Base-by-base conservation (phyloP, 2,888 invertebrate genomes). In the Hipparchia sbordonii region DNA sequence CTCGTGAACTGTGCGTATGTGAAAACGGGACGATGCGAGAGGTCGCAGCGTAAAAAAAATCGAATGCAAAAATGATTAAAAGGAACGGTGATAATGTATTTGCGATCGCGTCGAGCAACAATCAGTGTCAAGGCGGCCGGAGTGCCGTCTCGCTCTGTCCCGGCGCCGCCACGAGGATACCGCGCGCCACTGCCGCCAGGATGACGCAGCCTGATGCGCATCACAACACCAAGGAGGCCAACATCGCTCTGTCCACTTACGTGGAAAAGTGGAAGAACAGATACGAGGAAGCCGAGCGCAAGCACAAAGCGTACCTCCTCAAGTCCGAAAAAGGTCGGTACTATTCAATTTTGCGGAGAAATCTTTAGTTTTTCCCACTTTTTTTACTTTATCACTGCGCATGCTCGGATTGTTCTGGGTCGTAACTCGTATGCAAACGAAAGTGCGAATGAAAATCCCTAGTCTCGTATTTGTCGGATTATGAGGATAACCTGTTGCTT, bases 241-340 rank as follows among this genome's bases (percentile, higher is more conserved):
- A 91, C 85, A 91, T 93, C 74, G 92, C 93, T 80, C 88, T 93
- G 81, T 92, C 93, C 66, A 92, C 90, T 75, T 93, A 92, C 85
- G 93, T 93, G 68, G 94, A 94, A 84, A 94, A 94, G 84, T 96
- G 96, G 96, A 96, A 95, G 90, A 92, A 88, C 77, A 95, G 95
- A 90, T 96, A 95, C 85, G 96, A 96, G 81, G 96, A 96, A 62
- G 94, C 95, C 6, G 96, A 96, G 85, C 94, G 95, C 81, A 95
- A 95, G 85, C 94, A 96, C 86, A 96, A 96, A 87, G 86, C 94
- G 66, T 88, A 96, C 79, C 93, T 96, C 68, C 94, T 95, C 77
- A 95, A 96, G 87, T 95, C 95, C 75, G 96, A 96, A 92, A 95
- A 96, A 94, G 95, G 97, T 96, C 87, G 94, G 94, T 91, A 78